phyloP scores from a whole-genome alignment of 2,888 invertebrate species.

The Lagria hirta region DNA sequence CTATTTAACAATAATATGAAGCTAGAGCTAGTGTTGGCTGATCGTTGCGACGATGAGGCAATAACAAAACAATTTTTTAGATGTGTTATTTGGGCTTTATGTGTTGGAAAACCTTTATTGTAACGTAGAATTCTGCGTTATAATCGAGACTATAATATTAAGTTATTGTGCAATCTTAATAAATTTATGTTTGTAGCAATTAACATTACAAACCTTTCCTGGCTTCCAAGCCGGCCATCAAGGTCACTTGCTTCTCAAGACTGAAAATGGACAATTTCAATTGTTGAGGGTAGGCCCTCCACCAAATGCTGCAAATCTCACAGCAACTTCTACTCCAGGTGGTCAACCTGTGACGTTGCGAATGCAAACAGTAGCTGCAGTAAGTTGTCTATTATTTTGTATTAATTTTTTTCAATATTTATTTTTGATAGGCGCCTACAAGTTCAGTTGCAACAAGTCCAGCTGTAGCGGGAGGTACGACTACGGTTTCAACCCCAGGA shows the following conservation, averaged over 20 bases:
- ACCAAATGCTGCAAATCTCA: slow-evolving; percentile 60
- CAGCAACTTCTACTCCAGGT: slow-evolving; percentile 60
- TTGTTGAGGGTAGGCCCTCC: slow-evolving; percentile 86
- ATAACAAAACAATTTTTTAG: slow-evolving; percentile 14
- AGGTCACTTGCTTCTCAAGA: slow-evolving; percentile 89
- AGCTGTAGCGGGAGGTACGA: slow-evolving; percentile 40
- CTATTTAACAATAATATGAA: too few relatives aligned
- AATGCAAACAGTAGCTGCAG: slow-evolving; percentile 76
- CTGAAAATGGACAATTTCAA: slow-evolving; percentile 95
- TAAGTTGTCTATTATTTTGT: slow-evolving; percentile 8
- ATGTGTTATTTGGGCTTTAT: slow-evolving; percentile 9
- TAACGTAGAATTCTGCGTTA: too few relatives aligned
- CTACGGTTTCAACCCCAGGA: slow-evolving; percentile 38
- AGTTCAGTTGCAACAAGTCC: slow-evolving; percentile 39
- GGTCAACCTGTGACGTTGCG: slow-evolving; percentile 72
- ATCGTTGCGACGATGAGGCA: too few relatives aligned
- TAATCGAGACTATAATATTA: too few relatives aligned
- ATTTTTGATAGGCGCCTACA: slow-evolving; percentile 32
- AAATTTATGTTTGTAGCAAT: slow-evolving; percentile 60
- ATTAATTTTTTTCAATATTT: background rate
- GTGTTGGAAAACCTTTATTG: too few relatives aligned
- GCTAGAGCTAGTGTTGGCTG: too few relatives aligned
- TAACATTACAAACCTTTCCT: slow-evolving; percentile 85
- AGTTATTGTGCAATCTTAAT: slow-evolving; percentile 9
- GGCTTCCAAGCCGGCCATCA: slow-evolving; percentile 85